Evolutionary conservation across 1,140 invertebrate genomes (phyloP).

Genomic region (Formica exsecta): DNA sequence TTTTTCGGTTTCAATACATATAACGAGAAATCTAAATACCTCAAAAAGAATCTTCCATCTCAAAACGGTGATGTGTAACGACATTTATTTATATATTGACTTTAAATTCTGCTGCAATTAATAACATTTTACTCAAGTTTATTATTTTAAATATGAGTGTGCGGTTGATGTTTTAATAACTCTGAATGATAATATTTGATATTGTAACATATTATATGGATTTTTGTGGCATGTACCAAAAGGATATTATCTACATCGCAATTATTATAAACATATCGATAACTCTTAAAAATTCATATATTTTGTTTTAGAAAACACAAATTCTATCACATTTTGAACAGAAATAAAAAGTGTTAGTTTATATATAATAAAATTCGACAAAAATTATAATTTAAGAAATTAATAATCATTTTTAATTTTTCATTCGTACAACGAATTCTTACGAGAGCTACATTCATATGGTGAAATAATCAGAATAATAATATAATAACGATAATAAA

Average conservation of each 20-base stretch:
- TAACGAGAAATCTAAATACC: slow-evolving; percentile 15
- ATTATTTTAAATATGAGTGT: not conserved
- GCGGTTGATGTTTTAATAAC: slow-evolving; percentile 1
- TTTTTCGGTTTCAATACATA: not conserved
- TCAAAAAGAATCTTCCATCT: slow-evolving; percentile 21
- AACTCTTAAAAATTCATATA: slow-evolving; percentile 7
- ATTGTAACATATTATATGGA: not conserved
- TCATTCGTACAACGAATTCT: slow-evolving; percentile 12
- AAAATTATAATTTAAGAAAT: slow-evolving; percentile 18
- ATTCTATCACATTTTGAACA: slow-evolving; percentile 23
- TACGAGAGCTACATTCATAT: not conserved
- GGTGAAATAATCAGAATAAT: slow-evolving; percentile 31
- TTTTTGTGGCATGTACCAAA: slow-evolving; percentile 16
- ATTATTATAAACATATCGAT: slow-evolving; percentile 34
- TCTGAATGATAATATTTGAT: slow-evolving; percentile 17
- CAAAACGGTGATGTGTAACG: not conserved
- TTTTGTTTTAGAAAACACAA: slow-evolving; percentile 15
- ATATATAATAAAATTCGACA: slow-evolving; percentile 3
- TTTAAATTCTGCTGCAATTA: not conserved
- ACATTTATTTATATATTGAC: not conserved
- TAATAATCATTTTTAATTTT: slow-evolving; percentile 10
- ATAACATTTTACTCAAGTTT: slow-evolving; percentile 4
- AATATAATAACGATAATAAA: not conserved
- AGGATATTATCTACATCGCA: slow-evolving; percentile 42
- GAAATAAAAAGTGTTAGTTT: slow-evolving; percentile 13